These are phyloP conservation scores for Otolemur garnettii DNA, from an alignment of 2,113 vertebrate species.

Conservation along the genomic window DNA sequence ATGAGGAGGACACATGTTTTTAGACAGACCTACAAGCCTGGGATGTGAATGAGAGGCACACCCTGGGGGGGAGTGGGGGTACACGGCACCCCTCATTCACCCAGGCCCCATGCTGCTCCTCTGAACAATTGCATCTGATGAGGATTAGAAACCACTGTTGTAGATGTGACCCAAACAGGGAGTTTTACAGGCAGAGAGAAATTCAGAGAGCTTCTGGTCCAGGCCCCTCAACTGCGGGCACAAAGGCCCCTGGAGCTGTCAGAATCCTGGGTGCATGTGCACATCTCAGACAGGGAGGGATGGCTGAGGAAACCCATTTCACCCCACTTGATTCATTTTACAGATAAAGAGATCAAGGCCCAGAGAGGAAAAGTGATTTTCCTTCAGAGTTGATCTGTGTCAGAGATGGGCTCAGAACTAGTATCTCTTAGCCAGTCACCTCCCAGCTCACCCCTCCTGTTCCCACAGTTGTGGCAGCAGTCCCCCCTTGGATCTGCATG, in stretches of 20 bases:
- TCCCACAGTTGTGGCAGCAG: rapidly evolving
- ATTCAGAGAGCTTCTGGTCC: neutral
- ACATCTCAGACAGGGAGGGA: too few species aligned
- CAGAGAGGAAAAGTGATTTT: neutral
- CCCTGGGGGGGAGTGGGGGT: neutral
- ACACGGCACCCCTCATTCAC: rapidly evolving
- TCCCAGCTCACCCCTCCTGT: neutral
- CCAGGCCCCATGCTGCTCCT: neutral
- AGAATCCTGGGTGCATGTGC: neutral
- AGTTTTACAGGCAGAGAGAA: neutral
- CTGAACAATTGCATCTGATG: neutral
- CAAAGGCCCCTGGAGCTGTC: neutral
- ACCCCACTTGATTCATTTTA: neutral
- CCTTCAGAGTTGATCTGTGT: neutral
- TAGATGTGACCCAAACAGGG: neutral
- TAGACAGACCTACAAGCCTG: neutral
- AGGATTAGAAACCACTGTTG: neutral
- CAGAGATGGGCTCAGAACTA: neutral
- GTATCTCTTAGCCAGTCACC: neutral
- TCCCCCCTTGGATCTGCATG: too few species aligned
- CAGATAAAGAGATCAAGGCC: neutral
- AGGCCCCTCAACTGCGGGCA: neutral
- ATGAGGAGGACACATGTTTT: neutral
- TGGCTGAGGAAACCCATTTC: neutral
- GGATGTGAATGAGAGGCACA: neutral